Conservation (phyloP, 2,797 vertebrate species). For the Ctenopoma kingsleyae region DNA sequence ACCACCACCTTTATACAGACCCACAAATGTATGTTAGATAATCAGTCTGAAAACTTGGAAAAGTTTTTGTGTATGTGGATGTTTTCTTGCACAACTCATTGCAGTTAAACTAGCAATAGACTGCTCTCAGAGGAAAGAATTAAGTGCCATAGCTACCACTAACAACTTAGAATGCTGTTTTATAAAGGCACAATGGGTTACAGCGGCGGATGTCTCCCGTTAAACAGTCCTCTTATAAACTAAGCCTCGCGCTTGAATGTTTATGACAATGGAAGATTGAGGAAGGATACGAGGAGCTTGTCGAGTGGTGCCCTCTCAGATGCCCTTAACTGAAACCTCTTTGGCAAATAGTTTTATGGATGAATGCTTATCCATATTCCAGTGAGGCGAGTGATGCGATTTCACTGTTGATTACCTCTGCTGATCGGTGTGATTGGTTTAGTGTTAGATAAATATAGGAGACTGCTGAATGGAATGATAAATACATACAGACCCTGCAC, state of each 20-base stretch:
- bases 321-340: slow-evolving; percentile 73
- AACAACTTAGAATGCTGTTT: slow-evolving; percentile 61
- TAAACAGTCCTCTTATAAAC: slow-evolving; percentile 62
- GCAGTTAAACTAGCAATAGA: slow-evolving; percentile 45
- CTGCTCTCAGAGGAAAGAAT: slow-evolving; percentile 46
- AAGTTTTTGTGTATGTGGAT: slow-evolving; percentile 39
- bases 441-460: slow-evolving; percentile 79
- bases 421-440: slow-evolving; percentile 80
- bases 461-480: slow-evolving; percentile 70
- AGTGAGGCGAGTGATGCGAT: slow-evolving; percentile 75
- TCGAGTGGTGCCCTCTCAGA: slow-evolving; percentile 53
- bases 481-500: slow-evolving; percentile 53
- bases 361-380: slow-evolving; percentile 82
- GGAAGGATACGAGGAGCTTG: slow-evolving; percentile 36
- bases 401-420: slow-evolving; percentile 84
- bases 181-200: slow-evolving; percentile 55
- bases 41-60: slow-evolving; percentile 31
- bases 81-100: slow-evolving; percentile 31
- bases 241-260: slow-evolving; percentile 51
- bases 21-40: slow-evolving; percentile 28
- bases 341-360: slow-evolving; percentile 79
- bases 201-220: slow-evolving; percentile 45
- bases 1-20: slow-evolving; percentile 20
- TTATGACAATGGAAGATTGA: slow-evolving; percentile 55
- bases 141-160: slow-evolving; percentile 45